phyloP scores from a whole-genome alignment of 2,888 invertebrate genomes.

The Pseudanteris insignis region DNA sequence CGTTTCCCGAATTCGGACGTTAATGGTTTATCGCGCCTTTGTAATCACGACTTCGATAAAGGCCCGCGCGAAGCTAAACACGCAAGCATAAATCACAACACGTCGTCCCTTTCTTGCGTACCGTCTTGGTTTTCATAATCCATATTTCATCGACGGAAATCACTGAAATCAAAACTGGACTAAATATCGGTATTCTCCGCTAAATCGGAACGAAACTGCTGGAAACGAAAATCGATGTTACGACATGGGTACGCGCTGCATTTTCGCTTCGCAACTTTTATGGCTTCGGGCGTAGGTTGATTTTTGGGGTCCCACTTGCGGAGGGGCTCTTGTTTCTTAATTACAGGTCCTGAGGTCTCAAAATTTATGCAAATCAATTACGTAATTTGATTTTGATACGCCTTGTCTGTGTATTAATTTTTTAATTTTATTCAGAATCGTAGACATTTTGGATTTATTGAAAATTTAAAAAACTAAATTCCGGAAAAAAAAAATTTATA shows the following conservation, averaged over 20 bases:
- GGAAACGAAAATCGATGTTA: slow-evolving; percentile 23
- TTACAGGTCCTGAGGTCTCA: slow-evolving; percentile 50
- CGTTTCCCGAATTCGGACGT: too few relatives aligned
- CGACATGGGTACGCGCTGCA: slow-evolving; percentile 17
- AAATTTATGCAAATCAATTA: slow-evolving; percentile 55
- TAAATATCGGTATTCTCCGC: slow-evolving; percentile 21
- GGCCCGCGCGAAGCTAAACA: slow-evolving; percentile 3
- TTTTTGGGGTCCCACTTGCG: slow-evolving; percentile 39
- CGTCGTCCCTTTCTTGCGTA: slow-evolving; percentile 6
- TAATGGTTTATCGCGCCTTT: too few relatives aligned
- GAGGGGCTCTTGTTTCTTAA: slow-evolving; percentile 47
- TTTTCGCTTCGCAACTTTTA: slow-evolving; percentile 22
- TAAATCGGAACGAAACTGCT: too few relatives aligned
- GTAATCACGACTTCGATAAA: neutral
- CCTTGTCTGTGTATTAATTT: too few relatives aligned
- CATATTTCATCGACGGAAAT: slow-evolving; percentile 26
- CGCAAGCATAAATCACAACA: slow-evolving; percentile 21
- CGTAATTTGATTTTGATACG: too few relatives aligned
- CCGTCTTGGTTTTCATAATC: slow-evolving; percentile 22
- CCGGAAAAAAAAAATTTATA: too few relatives aligned
- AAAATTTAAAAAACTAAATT: too few relatives aligned
- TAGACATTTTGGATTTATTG: too few relatives aligned
- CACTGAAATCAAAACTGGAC: slow-evolving; percentile 25
- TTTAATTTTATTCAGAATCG: too few relatives aligned
- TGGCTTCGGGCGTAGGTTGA: slow-evolving; percentile 35